Conservation (phyloP, 1,140 invertebrate species). For the Drosophila triauraria region DNA sequence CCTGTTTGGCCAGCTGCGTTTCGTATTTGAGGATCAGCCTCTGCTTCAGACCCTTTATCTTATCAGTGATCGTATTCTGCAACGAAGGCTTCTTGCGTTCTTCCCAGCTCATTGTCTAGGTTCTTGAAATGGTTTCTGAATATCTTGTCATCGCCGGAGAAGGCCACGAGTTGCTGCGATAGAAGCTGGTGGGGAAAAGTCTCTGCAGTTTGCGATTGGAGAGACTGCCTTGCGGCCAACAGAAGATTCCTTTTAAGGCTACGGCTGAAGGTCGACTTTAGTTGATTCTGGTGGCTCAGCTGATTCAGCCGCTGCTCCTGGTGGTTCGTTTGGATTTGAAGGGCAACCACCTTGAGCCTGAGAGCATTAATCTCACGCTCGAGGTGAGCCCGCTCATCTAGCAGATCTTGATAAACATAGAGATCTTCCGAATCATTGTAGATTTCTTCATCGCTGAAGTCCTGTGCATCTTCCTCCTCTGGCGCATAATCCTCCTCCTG, state of each 20-base stretch:
- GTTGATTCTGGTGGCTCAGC: background rate
- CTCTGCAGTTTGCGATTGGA: slow-evolving; percentile 28
- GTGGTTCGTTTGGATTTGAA: slow-evolving; percentile 41
- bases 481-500: background rate
- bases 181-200: slow-evolving; percentile 50
- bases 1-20: slow-evolving; percentile 11
- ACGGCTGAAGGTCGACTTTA: slow-evolving; percentile 2
- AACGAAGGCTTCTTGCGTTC: slow-evolving; percentile 2
- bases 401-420: slow-evolving; percentile 6
- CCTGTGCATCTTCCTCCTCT: background rate
- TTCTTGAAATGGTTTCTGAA: slow-evolving; percentile 36
- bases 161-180: slow-evolving; percentile 30
- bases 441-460: background rate
- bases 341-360: slow-evolving; percentile 27
- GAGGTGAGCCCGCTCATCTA: slow-evolving; percentile 1
- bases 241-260: slow-evolving; percentile 31
- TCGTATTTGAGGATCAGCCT: slow-evolving; percentile 45
- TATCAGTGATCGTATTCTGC: slow-evolving; percentile 8
- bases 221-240: slow-evolving; percentile 1
- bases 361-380: slow-evolving; percentile 23
- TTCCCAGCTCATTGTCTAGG: slow-evolving; percentile 43
- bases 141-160: slow-evolving; percentile 30
- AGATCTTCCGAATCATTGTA: background rate
- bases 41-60: slow-evolving; percentile 9
- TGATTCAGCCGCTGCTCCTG: slow-evolving; percentile 8